phyloP scores from a whole-genome alignment of 1,140 invertebrate genomes.

The Ooceraea biroi region DNA sequence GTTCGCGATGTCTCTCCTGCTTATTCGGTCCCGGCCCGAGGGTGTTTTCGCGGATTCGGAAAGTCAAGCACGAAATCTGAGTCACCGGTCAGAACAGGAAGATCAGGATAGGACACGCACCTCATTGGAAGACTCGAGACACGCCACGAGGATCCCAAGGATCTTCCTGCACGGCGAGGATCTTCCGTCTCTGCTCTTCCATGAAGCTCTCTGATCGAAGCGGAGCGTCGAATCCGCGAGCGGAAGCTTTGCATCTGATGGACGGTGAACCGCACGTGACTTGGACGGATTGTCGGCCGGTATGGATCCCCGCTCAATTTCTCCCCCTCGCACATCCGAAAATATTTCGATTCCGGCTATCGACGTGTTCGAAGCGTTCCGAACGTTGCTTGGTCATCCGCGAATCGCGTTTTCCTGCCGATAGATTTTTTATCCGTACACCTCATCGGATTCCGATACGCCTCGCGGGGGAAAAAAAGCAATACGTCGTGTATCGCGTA shows the following conservation, averaged over 20 bases:
- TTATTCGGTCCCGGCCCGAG: constrained; percentile 20
- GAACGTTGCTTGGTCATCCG: neutral
- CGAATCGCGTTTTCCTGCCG: neutral
- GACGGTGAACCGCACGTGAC: neutral
- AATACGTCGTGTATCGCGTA: neutral
- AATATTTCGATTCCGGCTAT: constrained; percentile 23
- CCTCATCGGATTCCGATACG: constrained; percentile 35
- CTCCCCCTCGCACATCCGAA: neutral
- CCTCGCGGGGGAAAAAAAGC: neutral
- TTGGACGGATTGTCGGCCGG: neutral
- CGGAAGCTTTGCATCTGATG: neutral
- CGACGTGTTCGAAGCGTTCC: constrained; percentile 1
- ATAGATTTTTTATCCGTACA: constrained; percentile 20
- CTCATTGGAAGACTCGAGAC: neutral
- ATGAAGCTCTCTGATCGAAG: constrained; percentile 4
- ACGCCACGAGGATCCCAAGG: constrained; percentile 2
- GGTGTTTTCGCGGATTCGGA: constrained; percentile 12
- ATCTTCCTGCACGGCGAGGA: neutral
- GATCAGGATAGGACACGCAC: neutral
- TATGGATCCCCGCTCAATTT: neutral
- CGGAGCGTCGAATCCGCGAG: constrained; percentile 16
- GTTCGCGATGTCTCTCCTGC: constrained; percentile 16
- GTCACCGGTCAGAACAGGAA: neutral
- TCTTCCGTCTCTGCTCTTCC: constrained; percentile 9
- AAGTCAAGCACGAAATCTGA: neutral